Conservation (phyloP, 1,140 invertebrate species). For the Drosophila fuyamai region DNA sequence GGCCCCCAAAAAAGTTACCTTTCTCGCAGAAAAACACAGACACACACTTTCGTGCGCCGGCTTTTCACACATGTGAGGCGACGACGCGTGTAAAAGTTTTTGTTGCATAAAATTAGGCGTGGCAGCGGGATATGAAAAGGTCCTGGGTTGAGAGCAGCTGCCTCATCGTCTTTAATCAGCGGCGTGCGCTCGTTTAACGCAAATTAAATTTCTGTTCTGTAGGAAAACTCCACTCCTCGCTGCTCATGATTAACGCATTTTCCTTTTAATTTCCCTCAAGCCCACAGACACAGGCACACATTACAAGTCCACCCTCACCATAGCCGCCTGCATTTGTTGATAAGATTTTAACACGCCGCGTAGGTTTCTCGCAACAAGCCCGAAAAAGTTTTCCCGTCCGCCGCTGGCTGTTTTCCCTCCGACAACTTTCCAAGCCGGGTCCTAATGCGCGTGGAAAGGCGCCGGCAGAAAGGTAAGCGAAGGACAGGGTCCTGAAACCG, state of each 20-base stretch:
- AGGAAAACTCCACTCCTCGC: slow-evolving; percentile 38
- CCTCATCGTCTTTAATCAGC: slow-evolving; percentile 71
- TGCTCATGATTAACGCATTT: slow-evolving; percentile 76
- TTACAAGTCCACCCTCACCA: slow-evolving; percentile 12
- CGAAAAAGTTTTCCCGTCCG: slow-evolving; percentile 56
- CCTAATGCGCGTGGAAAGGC: slow-evolving; percentile 53
- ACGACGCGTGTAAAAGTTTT: slow-evolving; percentile 78
- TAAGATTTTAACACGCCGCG: slow-evolving; percentile 79
- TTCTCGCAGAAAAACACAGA: slow-evolving; percentile 23
- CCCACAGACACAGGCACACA: slow-evolving; percentile 39
- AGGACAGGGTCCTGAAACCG: slow-evolving; percentile 24
- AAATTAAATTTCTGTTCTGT: slow-evolving; percentile 74
- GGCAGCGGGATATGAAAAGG: slow-evolving; percentile 17
- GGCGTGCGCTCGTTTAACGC: slow-evolving; percentile 79
- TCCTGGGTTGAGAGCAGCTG: slow-evolving; percentile 21
- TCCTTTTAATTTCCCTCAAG: slow-evolving; percentile 73
- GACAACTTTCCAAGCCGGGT: slow-evolving; percentile 45
- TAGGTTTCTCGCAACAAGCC: slow-evolving; percentile 72
- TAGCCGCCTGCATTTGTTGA: slow-evolving; percentile 59
- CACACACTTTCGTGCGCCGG: not conserved
- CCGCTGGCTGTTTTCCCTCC: slow-evolving; percentile 45
- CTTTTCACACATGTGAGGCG: slow-evolving; percentile 63
- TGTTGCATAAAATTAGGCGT: slow-evolving; percentile 72
- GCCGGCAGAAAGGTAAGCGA: slow-evolving; percentile 24
- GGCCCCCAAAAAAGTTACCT: slow-evolving; percentile 64